Conservation (phyloP, 2,888 invertebrate genomes). For the Taphrorychus bicolor region DNA sequence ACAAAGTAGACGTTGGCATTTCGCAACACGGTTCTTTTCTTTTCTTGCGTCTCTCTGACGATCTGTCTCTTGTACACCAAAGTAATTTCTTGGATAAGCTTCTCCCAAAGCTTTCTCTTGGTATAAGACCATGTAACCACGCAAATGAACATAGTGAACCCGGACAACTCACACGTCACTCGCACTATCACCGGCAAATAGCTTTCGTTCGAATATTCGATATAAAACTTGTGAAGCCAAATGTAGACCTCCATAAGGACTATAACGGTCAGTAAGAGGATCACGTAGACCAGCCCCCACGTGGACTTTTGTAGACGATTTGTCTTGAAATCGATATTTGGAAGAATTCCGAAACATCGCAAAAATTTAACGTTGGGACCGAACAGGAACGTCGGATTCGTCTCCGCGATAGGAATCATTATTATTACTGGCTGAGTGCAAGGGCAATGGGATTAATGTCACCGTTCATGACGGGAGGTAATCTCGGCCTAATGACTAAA, state of each 20-base stretch:
- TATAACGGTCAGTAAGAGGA: conserved; percentile 14
- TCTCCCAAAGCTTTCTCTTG: conserved; percentile 36
- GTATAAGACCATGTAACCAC: conserved; percentile 31
- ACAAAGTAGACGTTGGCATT: conserved; percentile 34
- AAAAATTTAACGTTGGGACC: conserved; percentile 30
- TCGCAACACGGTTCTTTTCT: conserved; percentile 14
- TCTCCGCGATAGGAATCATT: neutral
- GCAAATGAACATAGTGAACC: conserved; percentile 27
- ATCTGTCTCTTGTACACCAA: conserved; percentile 29
- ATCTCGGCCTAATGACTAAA: neutral
- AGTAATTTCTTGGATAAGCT: conserved; percentile 26
- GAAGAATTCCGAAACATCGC: conserved; percentile 31
- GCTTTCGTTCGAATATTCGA: conserved; percentile 26
- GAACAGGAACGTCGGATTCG: conserved; percentile 11
- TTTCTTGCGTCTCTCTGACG: conserved; percentile 24
- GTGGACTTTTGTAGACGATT: conserved; percentile 20
- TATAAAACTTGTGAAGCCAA: conserved; percentile 36
- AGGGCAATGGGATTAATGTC: neutral
- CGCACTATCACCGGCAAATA: conserved; percentile 25
- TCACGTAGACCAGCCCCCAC: conserved; percentile 17
- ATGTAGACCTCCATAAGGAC: conserved; percentile 30
- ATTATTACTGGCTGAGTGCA: neutral
- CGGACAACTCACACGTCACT: conserved; percentile 26
- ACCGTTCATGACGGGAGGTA: neutral
- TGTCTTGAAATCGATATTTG: conserved; percentile 25